Conservation (phyloP, 2,797 vertebrate genomes). For the Martes flavigula region DNA sequence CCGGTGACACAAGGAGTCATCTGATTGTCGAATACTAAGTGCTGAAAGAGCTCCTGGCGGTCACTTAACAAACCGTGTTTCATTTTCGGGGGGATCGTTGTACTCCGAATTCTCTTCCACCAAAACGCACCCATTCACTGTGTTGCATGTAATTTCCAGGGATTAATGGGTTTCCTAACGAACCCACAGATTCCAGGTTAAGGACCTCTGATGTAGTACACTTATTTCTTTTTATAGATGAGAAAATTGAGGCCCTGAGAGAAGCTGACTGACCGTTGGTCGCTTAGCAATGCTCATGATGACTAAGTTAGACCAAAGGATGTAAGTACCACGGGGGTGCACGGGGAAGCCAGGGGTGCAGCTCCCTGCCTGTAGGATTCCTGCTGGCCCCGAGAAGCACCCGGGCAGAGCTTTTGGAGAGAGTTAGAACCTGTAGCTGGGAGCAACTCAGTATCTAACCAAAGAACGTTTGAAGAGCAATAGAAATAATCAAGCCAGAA, state of each 20-base stretch:
- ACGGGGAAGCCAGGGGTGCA: accelerated
- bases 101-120: neutral
- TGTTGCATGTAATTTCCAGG: neutral
- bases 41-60: neutral
- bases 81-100: neutral
- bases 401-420: neutral
- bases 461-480: neutral
- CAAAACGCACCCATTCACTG: neutral
- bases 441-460: neutral
- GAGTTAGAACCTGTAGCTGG: neutral
- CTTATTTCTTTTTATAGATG: neutral
- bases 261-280: neutral
- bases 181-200: neutral
- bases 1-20: neutral
- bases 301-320: neutral
- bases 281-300: neutral
- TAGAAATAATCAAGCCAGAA: neutral
- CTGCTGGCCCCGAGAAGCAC: neutral
- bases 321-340: neutral
- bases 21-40: neutral
- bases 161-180: neutral
- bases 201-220: neutral
- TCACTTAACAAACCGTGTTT: neutral
- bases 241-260: neutral
- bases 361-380: neutral